Evolutionary conservation across 1,140 invertebrate genomes (phyloP).

Genomic region (Drosophila kikkawai): DNA sequence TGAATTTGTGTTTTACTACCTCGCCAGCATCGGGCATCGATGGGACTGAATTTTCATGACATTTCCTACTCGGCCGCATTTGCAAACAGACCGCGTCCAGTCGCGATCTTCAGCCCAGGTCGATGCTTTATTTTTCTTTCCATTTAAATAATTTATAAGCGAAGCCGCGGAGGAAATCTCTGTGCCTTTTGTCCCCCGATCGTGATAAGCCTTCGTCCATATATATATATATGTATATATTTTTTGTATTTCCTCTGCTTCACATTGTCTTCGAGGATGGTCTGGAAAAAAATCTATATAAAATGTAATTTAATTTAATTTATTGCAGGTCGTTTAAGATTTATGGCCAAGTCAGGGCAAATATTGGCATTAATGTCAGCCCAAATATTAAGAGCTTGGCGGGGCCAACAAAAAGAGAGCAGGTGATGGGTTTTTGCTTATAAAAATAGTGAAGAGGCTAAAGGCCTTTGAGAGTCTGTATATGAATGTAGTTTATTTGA

Average conservation of each 20-base stretch:
- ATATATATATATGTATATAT: constrained; percentile 8
- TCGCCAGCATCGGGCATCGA: constrained; percentile 33
- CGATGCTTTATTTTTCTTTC: constrained; percentile 71
- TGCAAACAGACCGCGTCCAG: constrained; percentile 80
- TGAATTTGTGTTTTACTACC: constrained; percentile 81
- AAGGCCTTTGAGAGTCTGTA: background rate
- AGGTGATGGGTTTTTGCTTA: constrained; percentile 8
- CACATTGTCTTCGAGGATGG: constrained; percentile 57
- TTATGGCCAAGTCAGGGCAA: constrained; percentile 56
- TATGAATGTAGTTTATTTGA: background rate
- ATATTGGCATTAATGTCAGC: constrained; percentile 69
- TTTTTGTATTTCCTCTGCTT: constrained; percentile 10
- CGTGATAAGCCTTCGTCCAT: constrained; percentile 65
- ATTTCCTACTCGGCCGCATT: constrained; percentile 77
- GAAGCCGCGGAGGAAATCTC: constrained; percentile 55
- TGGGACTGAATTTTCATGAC: constrained; percentile 66
- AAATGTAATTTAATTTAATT: constrained; percentile 75
- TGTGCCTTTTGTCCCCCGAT: constrained; percentile 70
- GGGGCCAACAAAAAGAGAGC: constrained; percentile 5
- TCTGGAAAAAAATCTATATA: constrained; percentile 39
- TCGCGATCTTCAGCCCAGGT: constrained; percentile 17
- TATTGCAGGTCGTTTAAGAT: constrained; percentile 61
- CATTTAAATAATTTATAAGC: constrained; percentile 82
- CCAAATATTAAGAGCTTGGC: constrained; percentile 50
- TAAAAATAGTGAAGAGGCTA: background rate